phyloP scores from a whole-genome alignment of 2,113 vertebrate species.

The Oxygymnocypris stewartii region DNA sequence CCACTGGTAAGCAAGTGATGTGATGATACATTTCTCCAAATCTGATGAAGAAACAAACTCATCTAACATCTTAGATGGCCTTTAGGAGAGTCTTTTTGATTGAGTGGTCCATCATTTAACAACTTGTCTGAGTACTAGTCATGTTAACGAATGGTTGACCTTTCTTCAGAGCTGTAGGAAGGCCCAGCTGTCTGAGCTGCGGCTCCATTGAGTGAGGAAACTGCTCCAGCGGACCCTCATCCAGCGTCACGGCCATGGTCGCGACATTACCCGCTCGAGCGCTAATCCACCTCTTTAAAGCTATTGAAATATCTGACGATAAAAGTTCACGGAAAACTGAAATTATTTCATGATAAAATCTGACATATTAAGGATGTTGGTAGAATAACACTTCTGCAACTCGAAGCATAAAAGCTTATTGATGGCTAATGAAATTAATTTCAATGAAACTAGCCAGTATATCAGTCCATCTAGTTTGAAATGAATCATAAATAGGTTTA shows the following conservation, averaged over 20 bases:
- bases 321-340: not conserved
- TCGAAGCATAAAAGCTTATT: too few species aligned
- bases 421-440: not conserved
- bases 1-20: not conserved
- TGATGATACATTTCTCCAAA: not conserved
- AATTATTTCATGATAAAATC: not conserved
- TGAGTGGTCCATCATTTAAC: too few species aligned
- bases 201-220: conserved; percentile 98
- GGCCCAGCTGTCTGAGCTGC: conserved; percentile 89
- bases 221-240: conserved; percentile 89
- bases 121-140: not conserved
- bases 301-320: conserved; percentile 83
- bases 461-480: not conserved
- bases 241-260: conserved; percentile 78
- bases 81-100: not conserved
- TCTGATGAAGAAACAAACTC: not conserved
- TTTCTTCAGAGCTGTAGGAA: conserved; percentile 90
- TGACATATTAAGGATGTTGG: not conserved
- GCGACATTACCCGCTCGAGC: conserved; percentile 89
- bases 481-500: not conserved
- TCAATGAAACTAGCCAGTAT: not conserved
- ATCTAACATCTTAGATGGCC: not conserved
- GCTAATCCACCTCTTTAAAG: conserved; percentile 86
- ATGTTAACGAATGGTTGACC: conserved; percentile 67
- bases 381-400: too few species aligned